These are phyloP conservation scores for Diabrotica virgifera DNA, from an alignment of 1,140 invertebrate genomes.

Conservation along the genomic window DNA sequence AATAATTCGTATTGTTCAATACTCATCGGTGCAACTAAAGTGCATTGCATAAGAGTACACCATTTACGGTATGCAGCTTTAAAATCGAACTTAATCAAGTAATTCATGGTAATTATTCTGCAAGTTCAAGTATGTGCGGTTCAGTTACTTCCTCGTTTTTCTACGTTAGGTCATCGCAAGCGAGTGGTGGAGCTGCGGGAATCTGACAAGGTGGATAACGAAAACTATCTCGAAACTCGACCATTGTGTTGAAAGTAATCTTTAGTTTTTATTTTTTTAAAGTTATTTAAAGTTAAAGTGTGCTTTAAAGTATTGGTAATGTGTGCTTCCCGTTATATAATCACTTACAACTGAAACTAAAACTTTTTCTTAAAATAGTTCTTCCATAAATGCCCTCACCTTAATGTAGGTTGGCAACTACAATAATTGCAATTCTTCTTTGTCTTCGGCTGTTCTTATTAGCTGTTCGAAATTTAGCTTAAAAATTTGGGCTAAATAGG, in stretches of 20 bases:
- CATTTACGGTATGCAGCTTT: neutral
- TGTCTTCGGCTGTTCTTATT: no score
- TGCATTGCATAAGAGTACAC: neutral
- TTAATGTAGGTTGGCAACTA: no score
- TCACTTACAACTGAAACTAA: no score
- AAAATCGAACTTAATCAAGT: constrained; percentile 1
- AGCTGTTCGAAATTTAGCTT: no score
- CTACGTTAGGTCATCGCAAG: neutral
- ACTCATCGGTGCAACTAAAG: neutral
- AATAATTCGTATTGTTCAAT: neutral
- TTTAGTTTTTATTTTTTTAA: neutral
- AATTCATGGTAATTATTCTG: constrained; percentile 3
- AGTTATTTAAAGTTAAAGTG: no score
- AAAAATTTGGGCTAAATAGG: no score
- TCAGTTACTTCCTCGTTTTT: constrained; percentile 2
- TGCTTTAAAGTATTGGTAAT: no score
- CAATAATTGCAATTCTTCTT: no score
- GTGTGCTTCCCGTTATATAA: no score
- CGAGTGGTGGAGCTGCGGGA: neutral
- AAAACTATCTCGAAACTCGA: neutral
- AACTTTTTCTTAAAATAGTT: no score
- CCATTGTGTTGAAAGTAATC: neutral
- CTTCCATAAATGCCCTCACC: no score
- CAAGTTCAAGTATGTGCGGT: constrained; percentile 1
- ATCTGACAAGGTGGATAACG: neutral